Conservation (phyloP, 2,113 vertebrate species). For the Bufo bufo region DNA sequence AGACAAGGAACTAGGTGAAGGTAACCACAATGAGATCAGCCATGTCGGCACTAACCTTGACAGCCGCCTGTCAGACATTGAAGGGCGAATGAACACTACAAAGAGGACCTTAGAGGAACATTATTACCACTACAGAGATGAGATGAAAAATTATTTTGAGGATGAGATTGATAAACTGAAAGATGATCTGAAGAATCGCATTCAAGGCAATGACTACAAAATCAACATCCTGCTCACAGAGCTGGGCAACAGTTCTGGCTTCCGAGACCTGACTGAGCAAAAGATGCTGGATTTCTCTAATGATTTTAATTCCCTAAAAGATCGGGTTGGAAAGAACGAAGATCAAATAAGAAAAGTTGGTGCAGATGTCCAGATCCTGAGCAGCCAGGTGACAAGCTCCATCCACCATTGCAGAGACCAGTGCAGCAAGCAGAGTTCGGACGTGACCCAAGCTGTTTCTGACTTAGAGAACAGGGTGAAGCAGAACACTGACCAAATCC, state of each 20-base stretch:
- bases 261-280: slow-evolving; percentile 57
- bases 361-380: slow-evolving; percentile 68
- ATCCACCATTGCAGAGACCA: slow-evolving; percentile 68
- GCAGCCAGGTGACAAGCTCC: slow-evolving; percentile 68
- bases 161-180: slow-evolving; percentile 72
- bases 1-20: slow-evolving; percentile 71
- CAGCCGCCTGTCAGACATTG: slow-evolving; percentile 77
- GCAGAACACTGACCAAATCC: slow-evolving; percentile 74
- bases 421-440: slow-evolving; percentile 59
- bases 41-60: slow-evolving; percentile 75
- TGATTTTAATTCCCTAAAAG: slow-evolving; percentile 70
- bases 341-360: slow-evolving; percentile 66
- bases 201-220: slow-evolving; percentile 71
- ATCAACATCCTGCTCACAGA: slow-evolving; percentile 59
- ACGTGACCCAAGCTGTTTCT: slow-evolving; percentile 72
- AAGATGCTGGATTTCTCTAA: slow-evolving; percentile 71
- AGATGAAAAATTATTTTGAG: slow-evolving; percentile 71
- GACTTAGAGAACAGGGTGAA: slow-evolving; percentile 77
- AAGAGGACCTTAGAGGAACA: slow-evolving; percentile 75
- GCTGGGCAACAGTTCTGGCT: slow-evolving; percentile 48
- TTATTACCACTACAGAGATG: slow-evolving; percentile 71
- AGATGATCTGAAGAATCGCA: slow-evolving; percentile 65
- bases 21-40: slow-evolving; percentile 60
- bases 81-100: slow-evolving; percentile 80
- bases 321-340: slow-evolving; percentile 69